phyloP scores from a whole-genome alignment of 1,140 invertebrate species.

The Neotoxoptera formosana region DNA sequence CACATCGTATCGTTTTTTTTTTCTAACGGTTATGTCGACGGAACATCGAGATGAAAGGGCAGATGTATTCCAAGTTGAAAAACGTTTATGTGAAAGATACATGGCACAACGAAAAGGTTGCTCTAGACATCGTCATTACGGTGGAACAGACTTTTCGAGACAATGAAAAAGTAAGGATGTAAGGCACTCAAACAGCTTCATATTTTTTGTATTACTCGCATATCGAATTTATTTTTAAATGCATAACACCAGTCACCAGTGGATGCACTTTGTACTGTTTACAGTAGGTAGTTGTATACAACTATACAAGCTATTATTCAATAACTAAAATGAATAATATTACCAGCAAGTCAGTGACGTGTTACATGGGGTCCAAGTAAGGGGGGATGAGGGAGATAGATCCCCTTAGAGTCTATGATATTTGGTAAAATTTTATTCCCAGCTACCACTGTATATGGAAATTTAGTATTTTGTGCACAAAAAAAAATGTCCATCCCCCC shows the following conservation, averaged over 20 bases:
- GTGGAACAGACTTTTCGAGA: slow-evolving; percentile 37
- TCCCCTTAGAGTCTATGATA: too few relatives aligned
- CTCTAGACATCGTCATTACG: slow-evolving; percentile 32
- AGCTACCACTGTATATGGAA: too few relatives aligned
- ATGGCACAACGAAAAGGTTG: slow-evolving; percentile 33
- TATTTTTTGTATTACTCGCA: not conserved
- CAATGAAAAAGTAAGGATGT: slow-evolving; percentile 52
- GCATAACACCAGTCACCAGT: too few relatives aligned
- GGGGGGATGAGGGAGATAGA: too few relatives aligned
- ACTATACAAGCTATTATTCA: not conserved
- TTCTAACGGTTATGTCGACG: not conserved
- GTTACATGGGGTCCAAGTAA: too few relatives aligned
- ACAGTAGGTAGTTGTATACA: not conserved
- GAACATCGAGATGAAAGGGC: slow-evolving; percentile 4
- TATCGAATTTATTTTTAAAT: not conserved
- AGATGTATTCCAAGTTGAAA: slow-evolving; percentile 50
- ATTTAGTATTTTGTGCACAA: too few relatives aligned
- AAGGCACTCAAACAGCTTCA: not conserved
- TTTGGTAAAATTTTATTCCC: too few relatives aligned
- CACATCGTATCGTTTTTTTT: not conserved
- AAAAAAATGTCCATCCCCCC: too few relatives aligned
- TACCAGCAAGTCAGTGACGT: not conserved
- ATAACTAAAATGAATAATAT: not conserved
- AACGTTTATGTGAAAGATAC: slow-evolving; percentile 38
- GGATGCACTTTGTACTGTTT: not conserved